Base-by-base conservation (phyloP, 2,797 vertebrate genomes). In the Clarias laeviceps region DNA sequence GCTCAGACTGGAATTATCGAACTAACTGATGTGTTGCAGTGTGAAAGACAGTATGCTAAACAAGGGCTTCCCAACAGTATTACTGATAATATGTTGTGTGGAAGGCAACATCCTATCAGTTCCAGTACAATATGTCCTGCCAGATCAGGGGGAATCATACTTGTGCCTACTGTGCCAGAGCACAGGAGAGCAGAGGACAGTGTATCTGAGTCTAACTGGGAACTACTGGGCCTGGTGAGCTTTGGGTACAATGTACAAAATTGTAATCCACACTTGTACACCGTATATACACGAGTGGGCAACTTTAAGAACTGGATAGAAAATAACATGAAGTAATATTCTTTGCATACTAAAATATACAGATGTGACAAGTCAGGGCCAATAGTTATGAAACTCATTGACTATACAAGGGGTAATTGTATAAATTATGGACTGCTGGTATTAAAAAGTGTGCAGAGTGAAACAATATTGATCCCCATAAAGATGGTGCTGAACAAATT, bases 271-370 rank as follows among this genome's bases (percentile, higher is more conserved):
- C 89, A 92, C 80, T 94, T 94, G 32, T 94, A 94, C 90, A 95
- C 94, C 0, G 94, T 94, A 84, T 97, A 96, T 87, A 97, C 95
- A 66, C 95, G 94, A 81, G 93, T 95, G 69, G 89, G 92, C 84
- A 94, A 93, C 80, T 97, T 97, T 84, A 95, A 94, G 92, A 95
- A 96, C 92, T 98, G 97, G 97, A 96, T 98, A 77, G 95, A 96
- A 87, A 94, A 94, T 86, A 97, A 97, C 86, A 93, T 97, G 91
- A 97, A 97, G 85, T 98, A 94, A 83, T 56, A 50, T 11, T 80
- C 65, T 37, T 18, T 15, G 2, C 29, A 29, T 29, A 29, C 11
- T 50, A 17, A 27, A 56, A 29, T n/a, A 56, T 56, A 18, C 45
- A 74, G 5, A 74, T 56, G 50, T 29, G 73, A 77, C 54, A 34